These are phyloP conservation scores for Microtus ochrogaster DNA, from an alignment of 2,113 vertebrate species.

Conservation along the genomic window DNA sequence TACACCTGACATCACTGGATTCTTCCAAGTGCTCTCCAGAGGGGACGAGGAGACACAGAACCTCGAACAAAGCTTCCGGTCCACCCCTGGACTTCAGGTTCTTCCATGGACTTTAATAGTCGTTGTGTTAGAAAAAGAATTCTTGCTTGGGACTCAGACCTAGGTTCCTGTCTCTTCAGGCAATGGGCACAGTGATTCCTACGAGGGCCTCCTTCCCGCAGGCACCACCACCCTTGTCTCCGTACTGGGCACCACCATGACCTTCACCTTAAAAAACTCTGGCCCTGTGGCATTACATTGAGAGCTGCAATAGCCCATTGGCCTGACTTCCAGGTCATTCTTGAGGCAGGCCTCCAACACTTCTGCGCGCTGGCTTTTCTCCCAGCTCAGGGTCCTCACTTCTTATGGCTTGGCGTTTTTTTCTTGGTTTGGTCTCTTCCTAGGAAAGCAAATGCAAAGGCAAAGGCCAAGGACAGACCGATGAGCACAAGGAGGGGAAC, in stretches of 20 bases:
- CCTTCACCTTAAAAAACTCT: not conserved
- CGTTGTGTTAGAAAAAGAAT: slow-evolving; percentile 42
- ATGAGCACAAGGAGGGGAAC: not conserved
- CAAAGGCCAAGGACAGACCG: not conserved
- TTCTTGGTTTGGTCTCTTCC: not conserved
- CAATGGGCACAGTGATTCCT: not conserved
- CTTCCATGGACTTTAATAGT: not conserved
- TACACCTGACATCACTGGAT: not conserved
- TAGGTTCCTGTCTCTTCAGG: not conserved
- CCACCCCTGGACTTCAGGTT: not conserved
- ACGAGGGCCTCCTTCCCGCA: too few relatives aligned
- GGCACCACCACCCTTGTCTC: not conserved
- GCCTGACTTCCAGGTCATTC: not conserved
- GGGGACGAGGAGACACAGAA: rapidly evolving
- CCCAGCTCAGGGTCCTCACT: not conserved
- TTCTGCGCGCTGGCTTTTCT: not conserved
- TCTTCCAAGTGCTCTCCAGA: not conserved
- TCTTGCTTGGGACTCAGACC: not conserved
- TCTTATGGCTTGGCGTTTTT: not conserved
- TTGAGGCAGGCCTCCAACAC: not conserved
- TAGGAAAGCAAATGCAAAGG: slow-evolving; percentile 23
- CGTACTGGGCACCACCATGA: not conserved
- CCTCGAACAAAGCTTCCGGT: not conserved
- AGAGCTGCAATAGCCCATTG: not conserved
- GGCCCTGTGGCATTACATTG: not conserved